phyloP scores from a whole-genome alignment of 2,797 vertebrate species.

The Amazonetta brasiliensis region DNA sequence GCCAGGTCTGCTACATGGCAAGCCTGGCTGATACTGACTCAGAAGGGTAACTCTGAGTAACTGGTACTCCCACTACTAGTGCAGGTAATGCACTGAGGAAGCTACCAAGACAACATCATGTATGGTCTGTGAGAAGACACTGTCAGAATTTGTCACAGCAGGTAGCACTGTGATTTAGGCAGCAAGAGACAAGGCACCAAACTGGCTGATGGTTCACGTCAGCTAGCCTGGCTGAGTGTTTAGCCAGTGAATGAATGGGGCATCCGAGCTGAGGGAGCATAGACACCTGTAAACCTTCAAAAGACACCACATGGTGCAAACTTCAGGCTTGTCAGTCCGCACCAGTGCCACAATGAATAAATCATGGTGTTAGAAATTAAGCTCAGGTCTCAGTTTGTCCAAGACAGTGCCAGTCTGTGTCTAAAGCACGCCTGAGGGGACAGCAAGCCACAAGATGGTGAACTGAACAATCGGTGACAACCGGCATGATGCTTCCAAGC shows the following conservation, averaged over 20 bases:
- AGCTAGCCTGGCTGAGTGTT: neutral
- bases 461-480: neutral
- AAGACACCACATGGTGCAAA: neutral
- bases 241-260: neutral
- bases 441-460: neutral
- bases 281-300: neutral
- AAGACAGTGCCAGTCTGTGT: neutral
- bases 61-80: no score
- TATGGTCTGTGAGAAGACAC: neutral
- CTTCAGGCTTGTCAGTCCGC: neutral
- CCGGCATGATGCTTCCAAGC: neutral
- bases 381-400: neutral
- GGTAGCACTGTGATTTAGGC: neutral
- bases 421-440: neutral
- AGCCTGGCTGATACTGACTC: fast-evolving
- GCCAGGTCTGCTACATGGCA: neutral
- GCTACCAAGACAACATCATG: neutral
- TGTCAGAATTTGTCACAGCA: neutral
- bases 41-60: neutral
- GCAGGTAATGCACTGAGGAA: neutral
- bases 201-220: neutral
- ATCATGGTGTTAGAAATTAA: slow-evolving; percentile 16
- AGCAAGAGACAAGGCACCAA: neutral
- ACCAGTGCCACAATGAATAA: neutral
- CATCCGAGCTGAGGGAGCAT: neutral